Percentiles rank a stretch among this genome's conserved stretches.
These are phyloP conservation scores for Grapholita molesta DNA, from an alignment of 1,140 invertebrate species.

Conservation along the genomic window DNA sequence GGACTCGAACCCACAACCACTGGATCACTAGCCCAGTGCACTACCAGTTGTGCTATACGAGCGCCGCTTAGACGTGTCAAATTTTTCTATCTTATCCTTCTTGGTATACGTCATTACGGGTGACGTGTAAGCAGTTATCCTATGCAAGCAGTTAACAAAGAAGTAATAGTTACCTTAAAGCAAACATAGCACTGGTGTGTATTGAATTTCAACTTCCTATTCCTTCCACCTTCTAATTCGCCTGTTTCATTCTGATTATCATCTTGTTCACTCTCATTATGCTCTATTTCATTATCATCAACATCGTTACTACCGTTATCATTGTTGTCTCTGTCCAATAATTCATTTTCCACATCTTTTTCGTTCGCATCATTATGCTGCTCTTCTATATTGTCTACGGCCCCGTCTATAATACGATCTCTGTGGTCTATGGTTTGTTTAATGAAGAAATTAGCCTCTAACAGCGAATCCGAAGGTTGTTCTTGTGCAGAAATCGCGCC, in stretches of 20 bases:
- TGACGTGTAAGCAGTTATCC: no score
- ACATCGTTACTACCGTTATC: neutral
- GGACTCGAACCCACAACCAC: no score
- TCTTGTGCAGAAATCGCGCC: neutral
- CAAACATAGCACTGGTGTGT: conserved; percentile 60
- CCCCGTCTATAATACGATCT: neutral
- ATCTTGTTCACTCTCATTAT: neutral
- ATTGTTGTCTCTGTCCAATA: neutral
- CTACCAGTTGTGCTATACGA: no score
- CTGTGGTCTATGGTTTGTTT: neutral
- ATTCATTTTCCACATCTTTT: no score
- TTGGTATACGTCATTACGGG: no score
- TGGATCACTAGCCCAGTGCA: no score
- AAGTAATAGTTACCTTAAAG: conserved; percentile 45
- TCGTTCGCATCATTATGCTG: neutral
- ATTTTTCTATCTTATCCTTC: no score
- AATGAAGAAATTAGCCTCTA: neutral
- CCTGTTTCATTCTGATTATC: neutral
- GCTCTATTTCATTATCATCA: neutral
- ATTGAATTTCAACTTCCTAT: conserved; percentile 39
- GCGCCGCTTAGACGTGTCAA: no score
- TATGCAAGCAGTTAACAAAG: neutral
- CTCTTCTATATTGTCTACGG: neutral
- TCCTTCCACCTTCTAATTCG: neutral
- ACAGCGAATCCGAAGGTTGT: neutral